Percentiles rank a stretch among this genome's conserved stretches.
Conservation (phyloP, 2,797 vertebrate species). For the Meda fulgida region DNA sequence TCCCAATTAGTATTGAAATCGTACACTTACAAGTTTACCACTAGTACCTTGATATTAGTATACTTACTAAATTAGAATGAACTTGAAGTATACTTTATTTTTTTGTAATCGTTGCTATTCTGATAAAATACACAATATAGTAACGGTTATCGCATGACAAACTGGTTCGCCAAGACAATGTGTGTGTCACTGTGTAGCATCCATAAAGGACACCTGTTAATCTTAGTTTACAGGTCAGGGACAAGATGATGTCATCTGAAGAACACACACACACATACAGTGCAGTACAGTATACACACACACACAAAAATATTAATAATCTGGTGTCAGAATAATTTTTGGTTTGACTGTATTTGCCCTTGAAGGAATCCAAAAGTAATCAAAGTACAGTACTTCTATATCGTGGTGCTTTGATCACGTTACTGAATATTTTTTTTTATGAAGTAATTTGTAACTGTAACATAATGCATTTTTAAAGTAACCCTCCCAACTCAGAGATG, state of each 20-base stretch:
- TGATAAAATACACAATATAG: neutral
- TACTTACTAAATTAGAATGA: neutral
- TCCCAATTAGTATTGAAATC: neutral
- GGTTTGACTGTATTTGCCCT: too few species aligned
- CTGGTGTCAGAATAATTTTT: too few species aligned
- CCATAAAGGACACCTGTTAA: neutral
- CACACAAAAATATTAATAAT: too few species aligned
- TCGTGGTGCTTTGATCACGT: too few species aligned
- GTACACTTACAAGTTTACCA: neutral
- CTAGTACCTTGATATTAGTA: neutral
- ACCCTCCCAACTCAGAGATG: neutral
- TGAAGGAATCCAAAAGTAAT: too few species aligned
- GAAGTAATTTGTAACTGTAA: too few species aligned
- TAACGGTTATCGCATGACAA: neutral
- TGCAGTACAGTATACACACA: neutral
- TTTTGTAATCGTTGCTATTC: neutral
- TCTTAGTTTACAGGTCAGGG: neutral
- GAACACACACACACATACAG: constrained; percentile 17
- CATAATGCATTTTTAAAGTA: too few species aligned
- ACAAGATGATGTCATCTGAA: neutral
- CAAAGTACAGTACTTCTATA: too few species aligned
- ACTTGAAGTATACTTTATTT: neutral
- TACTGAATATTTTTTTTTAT: too few species aligned
- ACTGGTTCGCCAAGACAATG: neutral
- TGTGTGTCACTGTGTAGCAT: neutral